A percentile compares a stretch with the other conserved stretches of the same genome.
Evolutionary conservation across 2,888 invertebrate species (phyloP).

Genomic region (Dolomedes plantarius): DNA sequence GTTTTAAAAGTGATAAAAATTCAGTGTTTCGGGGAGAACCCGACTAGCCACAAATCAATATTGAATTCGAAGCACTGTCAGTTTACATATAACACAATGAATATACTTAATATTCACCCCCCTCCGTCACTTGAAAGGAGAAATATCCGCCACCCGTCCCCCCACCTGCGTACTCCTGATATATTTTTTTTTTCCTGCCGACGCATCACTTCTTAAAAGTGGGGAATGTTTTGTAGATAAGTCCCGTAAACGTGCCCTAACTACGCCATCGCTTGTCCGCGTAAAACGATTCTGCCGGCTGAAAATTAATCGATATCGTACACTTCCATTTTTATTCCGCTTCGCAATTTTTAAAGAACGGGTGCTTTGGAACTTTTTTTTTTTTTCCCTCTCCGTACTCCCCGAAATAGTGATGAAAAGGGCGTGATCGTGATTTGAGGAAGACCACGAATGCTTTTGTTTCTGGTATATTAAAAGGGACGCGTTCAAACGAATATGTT

Average conservation of each 20-base stretch:
- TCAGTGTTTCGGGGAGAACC: too few relatives aligned
- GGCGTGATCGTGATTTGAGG: conserved; percentile 14
- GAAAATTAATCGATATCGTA: conserved; percentile 16
- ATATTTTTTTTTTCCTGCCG: conserved; percentile 25
- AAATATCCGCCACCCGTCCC: not conserved
- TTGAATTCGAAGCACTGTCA: not conserved
- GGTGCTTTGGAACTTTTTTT: not conserved
- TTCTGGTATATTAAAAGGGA: conserved; percentile 4
- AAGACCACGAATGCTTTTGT: conserved; percentile 1
- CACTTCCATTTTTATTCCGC: conserved; percentile 14
- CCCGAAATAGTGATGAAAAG: not conserved
- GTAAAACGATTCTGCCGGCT: conserved; percentile 9
- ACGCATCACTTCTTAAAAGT: conserved; percentile 52
- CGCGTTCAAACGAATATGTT: not conserved
- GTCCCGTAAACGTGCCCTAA: conserved; percentile 47
- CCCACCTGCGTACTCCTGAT: not conserved
- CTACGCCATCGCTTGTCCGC: conserved; percentile 30
- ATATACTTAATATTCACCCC: conserved; percentile 16
- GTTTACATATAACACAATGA: conserved; percentile 16
- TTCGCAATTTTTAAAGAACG: conserved; percentile 9
- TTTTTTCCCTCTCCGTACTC: not conserved
- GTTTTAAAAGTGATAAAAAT: too few relatives aligned
- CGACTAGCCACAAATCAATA: not conserved
- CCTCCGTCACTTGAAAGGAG: not conserved
- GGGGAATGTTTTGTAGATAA: conserved; percentile 38